Percentiles rank a stretch among this genome's conserved stretches.
These are phyloP conservation scores for Heliconius congener DNA, from an alignment of 1,140 invertebrate species.

Conservation along the genomic window DNA sequence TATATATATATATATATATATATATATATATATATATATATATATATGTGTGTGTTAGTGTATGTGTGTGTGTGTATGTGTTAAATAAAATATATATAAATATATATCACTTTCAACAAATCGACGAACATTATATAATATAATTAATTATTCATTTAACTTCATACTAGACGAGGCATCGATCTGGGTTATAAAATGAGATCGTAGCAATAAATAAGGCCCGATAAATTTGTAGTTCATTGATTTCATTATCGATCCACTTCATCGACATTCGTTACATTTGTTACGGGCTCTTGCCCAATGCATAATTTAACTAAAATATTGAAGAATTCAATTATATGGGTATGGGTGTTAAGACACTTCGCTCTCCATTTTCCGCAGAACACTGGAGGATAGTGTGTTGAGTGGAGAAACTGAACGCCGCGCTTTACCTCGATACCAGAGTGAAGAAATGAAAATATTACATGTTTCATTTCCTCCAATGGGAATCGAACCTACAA, in stretches of 20 bases:
- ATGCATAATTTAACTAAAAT: constrained; percentile 10
- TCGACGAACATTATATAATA: neutral
- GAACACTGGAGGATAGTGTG: too few species aligned
- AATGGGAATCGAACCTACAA: too few species aligned
- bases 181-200: constrained; percentile 17
- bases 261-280: constrained; percentile 29
- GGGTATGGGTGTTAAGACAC: too few species aligned
- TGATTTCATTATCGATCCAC: constrained; percentile 31
- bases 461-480: too few species aligned
- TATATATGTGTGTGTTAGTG: neutral
- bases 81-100: too few species aligned
- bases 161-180: neutral
- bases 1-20: too few species aligned
- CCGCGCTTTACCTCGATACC: too few species aligned
- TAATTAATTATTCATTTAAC: constrained; percentile 1
- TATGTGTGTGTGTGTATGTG: too few species aligned
- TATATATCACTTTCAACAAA: neutral
- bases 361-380: too few species aligned
- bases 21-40: too few species aligned
- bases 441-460: too few species aligned
- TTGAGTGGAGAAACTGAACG: too few species aligned
- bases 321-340: neutral
- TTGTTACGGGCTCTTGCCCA: constrained; percentile 21
- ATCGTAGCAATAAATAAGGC: constrained; percentile 17
- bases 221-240: constrained; percentile 30